A percentile compares a stretch with the other conserved stretches of the same genome.
Conservation (phyloP, 1,140 invertebrate species). For the Doryteuthis pealeii region DNA sequence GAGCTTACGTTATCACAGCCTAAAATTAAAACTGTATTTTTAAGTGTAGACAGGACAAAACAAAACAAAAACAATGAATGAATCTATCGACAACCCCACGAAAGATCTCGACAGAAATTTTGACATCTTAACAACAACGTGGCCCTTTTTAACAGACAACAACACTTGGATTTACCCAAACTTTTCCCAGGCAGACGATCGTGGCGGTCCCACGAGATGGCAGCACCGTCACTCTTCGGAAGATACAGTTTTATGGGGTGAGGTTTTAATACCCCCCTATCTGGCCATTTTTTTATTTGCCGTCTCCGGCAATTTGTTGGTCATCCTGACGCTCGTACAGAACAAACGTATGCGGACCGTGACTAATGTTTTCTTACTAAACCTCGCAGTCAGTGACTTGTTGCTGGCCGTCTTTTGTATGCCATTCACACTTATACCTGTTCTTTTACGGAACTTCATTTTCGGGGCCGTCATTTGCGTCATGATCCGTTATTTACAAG, state of each 20-base stretch:
- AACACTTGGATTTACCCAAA: no score
- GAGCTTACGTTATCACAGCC: no score
- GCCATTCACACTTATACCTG: conserved; percentile 82
- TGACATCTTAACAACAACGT: no score
- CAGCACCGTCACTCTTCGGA: no score
- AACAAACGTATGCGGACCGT: conserved; percentile 84
- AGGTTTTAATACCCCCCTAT: conserved; percentile 70
- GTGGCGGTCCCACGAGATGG: no score
- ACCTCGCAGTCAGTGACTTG: conserved; percentile 73
- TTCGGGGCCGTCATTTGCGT: conserved; percentile 83
- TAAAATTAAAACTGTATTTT: no score
- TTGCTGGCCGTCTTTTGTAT: conserved; percentile 83
- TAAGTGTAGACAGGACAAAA: no score
- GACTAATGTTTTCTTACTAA: conserved; percentile 82
- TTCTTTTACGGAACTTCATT: conserved; percentile 77
- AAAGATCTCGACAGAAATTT: no score
- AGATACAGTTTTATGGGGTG: neutral
- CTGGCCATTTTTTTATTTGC: conserved; percentile 77
- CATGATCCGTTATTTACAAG: conserved; percentile 76
- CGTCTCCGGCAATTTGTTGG: conserved; percentile 76
- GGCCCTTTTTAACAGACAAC: no score
- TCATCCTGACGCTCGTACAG: conserved; percentile 76
- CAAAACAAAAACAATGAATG: no score
- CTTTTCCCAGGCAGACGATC: no score
- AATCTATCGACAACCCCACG: no score